Evolutionary conservation across 2,888 invertebrate genomes (phyloP).

Genomic region (Brachyptera risi): DNA sequence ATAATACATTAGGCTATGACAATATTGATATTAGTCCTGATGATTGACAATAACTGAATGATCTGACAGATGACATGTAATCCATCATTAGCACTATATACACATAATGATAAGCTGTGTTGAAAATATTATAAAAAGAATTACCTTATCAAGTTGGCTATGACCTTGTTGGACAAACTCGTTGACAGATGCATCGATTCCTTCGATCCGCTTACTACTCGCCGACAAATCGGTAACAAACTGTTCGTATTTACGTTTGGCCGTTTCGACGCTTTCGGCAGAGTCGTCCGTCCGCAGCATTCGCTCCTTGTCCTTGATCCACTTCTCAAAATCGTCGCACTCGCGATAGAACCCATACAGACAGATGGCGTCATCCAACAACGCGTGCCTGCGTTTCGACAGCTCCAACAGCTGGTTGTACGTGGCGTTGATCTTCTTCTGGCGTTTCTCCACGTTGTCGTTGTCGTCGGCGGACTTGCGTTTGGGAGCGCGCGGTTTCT

Average conservation of each 20-base stretch:
- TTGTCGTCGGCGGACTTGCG: constrained; percentile 53
- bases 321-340: constrained; percentile 95
- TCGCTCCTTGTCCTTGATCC: constrained; percentile 95
- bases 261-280: constrained; percentile 85
- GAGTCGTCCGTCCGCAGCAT: constrained; percentile 78
- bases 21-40: too few relatives aligned
- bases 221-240: constrained; percentile 94
- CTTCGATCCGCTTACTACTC: constrained; percentile 85
- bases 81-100: too few relatives aligned
- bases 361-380: constrained; percentile 88
- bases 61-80: too few relatives aligned
- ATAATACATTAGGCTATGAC: too few relatives aligned
- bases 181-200: constrained; percentile 81
- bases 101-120: too few relatives aligned
- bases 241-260: constrained; percentile 94
- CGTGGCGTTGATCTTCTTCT: constrained; percentile 72
- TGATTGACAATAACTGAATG: too few relatives aligned
- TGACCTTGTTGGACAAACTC: constrained; percentile 82
- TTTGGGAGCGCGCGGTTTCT: constrained; percentile 37
- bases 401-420: constrained; percentile 74
- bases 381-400: constrained; percentile 65
- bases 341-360: constrained; percentile 92
- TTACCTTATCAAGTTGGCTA: constrained; percentile 68
- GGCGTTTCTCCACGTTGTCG: constrained; percentile 75
- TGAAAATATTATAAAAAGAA: background rate